A percentile compares a stretch with the other conserved stretches of the same genome.
Evolutionary conservation across 2,797 vertebrate genomes (phyloP).

Genomic region (Leptoclinus maculatus): DNA sequence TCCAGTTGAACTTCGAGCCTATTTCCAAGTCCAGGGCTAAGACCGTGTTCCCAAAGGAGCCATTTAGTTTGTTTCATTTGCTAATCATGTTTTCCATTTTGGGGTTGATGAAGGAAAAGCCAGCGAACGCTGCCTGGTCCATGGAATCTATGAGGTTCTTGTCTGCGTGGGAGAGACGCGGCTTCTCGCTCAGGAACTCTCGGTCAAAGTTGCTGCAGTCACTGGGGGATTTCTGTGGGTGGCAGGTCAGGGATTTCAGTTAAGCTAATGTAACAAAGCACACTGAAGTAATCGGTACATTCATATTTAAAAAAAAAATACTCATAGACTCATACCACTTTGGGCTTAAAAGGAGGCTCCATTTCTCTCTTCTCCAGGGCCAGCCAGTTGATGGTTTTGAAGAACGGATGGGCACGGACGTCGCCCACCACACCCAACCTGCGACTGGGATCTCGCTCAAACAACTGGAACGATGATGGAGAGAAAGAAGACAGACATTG

Average conservation of each 20-base stretch:
- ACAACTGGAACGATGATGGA: conserved; percentile 84
- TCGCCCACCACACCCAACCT: conserved; percentile 92
- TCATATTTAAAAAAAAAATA: conserved; percentile 4
- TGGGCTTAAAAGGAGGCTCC: conserved; percentile 94
- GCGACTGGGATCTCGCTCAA: conserved; percentile 90
- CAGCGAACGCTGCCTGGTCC: conserved; percentile 91
- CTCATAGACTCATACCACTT: conserved; percentile 89
- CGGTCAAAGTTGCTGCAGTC: conserved; percentile 98
- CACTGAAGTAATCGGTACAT: not conserved
- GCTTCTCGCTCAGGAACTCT: conserved; percentile 96
- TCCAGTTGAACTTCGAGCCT: conserved; percentile 34
- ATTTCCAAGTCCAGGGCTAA: conserved; percentile 6
- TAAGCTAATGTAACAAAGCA: conserved; percentile 5
- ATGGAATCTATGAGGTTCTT: conserved; percentile 98
- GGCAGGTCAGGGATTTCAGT: conserved; percentile 47
- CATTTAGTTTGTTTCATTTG: conserved; percentile 77
- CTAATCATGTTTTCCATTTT: conserved; percentile 88
- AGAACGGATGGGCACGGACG: conserved; percentile 91
- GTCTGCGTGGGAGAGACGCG: conserved; percentile 91
- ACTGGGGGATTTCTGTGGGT: conserved; percentile 89
- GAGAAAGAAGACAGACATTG: not conserved
- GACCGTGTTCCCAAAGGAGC: not conserved
- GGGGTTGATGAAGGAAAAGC: conserved; percentile 97
- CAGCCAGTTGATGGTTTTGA: conserved; percentile 93
- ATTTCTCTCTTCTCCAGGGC: conserved; percentile 88